phyloP scores from a whole-genome alignment of 2,797 vertebrate genomes.

The Masticophis lateralis region DNA sequence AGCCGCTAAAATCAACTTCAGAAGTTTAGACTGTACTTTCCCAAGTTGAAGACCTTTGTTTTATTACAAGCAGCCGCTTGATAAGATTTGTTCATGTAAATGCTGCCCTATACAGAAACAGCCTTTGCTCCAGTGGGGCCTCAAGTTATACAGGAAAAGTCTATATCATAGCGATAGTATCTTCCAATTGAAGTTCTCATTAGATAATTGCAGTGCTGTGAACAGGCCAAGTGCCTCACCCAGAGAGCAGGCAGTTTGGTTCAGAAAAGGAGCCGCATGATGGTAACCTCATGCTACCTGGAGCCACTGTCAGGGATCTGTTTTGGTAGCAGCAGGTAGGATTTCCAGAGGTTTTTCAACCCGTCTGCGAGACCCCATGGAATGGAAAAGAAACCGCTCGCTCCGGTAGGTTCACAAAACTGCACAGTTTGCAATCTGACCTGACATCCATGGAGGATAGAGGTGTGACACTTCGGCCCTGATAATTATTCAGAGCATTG shows the following conservation, averaged over 20 bases:
- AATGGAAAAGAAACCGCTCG: background rate
- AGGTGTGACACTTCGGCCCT: background rate
- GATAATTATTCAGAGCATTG: background rate
- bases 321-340: background rate
- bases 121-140: background rate
- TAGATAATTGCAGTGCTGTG: background rate
- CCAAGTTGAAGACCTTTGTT: background rate
- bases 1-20: background rate
- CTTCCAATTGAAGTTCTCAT: background rate
- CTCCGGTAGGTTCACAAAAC: background rate
- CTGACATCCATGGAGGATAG: background rate
- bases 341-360: background rate
- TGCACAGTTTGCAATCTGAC: background rate
- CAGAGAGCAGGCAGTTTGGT: accelerated
- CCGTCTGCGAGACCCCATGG: background rate
- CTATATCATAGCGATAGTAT: accelerated
- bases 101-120: background rate
- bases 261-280: background rate
- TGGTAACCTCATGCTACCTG: background rate
- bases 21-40: background rate
- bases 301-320: background rate
- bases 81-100: background rate
- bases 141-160: background rate
- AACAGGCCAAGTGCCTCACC: background rate
- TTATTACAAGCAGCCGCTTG: background rate